Conservation (phyloP, 2,797 vertebrate genomes). For the Chrysocyon brachyurus region DNA sequence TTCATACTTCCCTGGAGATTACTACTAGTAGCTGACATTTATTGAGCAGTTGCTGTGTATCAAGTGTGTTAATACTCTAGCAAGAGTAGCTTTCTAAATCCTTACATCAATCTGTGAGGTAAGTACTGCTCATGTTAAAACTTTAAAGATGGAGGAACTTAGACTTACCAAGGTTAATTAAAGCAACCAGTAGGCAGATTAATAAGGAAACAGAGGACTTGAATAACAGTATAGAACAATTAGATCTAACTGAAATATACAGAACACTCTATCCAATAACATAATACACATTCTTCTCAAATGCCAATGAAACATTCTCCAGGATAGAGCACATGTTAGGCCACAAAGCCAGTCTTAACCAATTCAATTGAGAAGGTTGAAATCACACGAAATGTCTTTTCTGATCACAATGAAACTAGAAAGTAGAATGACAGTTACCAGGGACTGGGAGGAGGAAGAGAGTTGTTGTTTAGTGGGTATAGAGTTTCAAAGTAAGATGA, state of each 20-base stretch:
- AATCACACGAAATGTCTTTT: neutral
- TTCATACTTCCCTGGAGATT: neutral
- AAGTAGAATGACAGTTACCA: neutral
- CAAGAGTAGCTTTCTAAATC: neutral
- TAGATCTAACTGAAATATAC: neutral
- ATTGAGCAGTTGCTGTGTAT: neutral
- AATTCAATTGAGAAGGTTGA: neutral
- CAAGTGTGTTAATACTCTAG: neutral
- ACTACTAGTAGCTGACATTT: neutral
- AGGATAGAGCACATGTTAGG: neutral
- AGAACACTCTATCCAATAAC: neutral
- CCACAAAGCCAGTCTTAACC: neutral
- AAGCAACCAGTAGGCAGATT: neutral
- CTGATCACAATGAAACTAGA: neutral
- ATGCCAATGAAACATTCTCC: neutral
- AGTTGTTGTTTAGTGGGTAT: neutral
- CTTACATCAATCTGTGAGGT: neutral
- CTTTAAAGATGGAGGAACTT: slow-evolving; percentile 54
- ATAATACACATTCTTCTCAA: neutral
- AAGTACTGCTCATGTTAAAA: neutral
- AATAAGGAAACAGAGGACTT: neutral
- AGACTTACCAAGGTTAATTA: slow-evolving; percentile 51
- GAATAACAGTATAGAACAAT: neutral
- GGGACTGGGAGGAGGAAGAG: neutral
- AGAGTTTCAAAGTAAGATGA: neutral